Evolutionary conservation across 2,888 invertebrate genomes (phyloP).

Genomic region (Zaprionus lineosus): DNA sequence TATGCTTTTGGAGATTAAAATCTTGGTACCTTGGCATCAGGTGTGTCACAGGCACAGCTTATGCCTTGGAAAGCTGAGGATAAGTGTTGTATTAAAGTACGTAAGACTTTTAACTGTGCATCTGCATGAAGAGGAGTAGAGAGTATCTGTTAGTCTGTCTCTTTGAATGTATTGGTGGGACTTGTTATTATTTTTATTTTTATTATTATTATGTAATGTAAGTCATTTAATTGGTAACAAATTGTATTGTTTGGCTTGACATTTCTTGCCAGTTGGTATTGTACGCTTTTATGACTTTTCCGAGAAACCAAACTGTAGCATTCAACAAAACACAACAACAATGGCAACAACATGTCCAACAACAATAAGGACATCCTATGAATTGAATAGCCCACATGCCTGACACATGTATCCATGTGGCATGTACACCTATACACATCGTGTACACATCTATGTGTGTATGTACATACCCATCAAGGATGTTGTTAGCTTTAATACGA

Average conservation of each 20-base stretch:
- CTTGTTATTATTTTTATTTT: constrained; percentile 39
- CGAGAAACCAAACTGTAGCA: constrained; percentile 55
- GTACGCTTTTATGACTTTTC: constrained; percentile 72
- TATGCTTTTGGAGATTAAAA: too few species aligned
- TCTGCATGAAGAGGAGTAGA: too few species aligned
- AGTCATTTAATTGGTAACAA: constrained; percentile 78
- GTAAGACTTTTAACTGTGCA: too few species aligned
- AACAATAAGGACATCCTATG: constrained; percentile 5
- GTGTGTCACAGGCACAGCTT: too few species aligned
- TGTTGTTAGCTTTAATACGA: constrained; percentile 44
- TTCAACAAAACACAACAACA: constrained; percentile 31
- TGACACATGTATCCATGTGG: constrained; percentile 27
- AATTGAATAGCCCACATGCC: not conserved
- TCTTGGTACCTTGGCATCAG: too few species aligned
- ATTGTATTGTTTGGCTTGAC: constrained; percentile 72
- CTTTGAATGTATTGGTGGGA: too few species aligned
- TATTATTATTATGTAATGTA: constrained; percentile 73
- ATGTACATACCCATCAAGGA: constrained; percentile 22
- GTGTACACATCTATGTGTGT: constrained; percentile 3
- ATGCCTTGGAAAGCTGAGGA: too few species aligned
- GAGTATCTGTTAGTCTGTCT: too few species aligned
- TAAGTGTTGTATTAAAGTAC: too few species aligned
- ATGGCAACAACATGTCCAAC: constrained; percentile 11
- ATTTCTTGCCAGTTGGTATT: constrained; percentile 41
- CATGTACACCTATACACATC: constrained; percentile 15